Percentiles rank a stretch among this genome's conserved stretches.
Conservation (phyloP, 30 jellyfish, hydroid and myxozoan species). For the Cassiopea andromeda region DNA sequence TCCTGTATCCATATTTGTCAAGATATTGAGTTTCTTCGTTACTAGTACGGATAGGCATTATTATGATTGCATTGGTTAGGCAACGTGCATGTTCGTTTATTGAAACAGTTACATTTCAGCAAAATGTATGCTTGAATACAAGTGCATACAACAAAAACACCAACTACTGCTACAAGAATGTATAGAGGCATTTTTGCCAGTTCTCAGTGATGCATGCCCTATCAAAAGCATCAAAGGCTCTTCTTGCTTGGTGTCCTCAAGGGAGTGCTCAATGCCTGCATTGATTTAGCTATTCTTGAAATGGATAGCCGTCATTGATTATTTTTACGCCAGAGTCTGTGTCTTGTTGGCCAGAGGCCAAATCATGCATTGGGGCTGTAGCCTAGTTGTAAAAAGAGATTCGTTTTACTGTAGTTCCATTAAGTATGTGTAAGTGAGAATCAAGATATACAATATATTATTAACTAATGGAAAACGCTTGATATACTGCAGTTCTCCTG, state of each 20-base stretch:
- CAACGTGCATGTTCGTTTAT: constrained; percentile 88
- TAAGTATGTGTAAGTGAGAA: too few relatives aligned
- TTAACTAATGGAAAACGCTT: too few relatives aligned
- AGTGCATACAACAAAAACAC: constrained; percentile 82
- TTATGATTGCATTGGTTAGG: constrained; percentile 86
- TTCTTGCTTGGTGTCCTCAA: neutral
- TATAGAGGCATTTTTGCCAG: constrained; percentile 45
- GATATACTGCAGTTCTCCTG: too few relatives aligned
- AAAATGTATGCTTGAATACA: constrained; percentile 82
- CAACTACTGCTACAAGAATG: constrained; percentile 52
- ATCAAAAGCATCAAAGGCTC: neutral
- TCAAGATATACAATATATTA: too few relatives aligned
- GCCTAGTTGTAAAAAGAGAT: neutral
- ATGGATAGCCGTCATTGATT: neutral
- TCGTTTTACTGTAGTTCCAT: neutral
- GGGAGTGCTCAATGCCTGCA: neutral
- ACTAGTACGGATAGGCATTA: constrained; percentile 56
- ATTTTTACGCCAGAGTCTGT: neutral
- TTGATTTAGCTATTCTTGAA: neutral
- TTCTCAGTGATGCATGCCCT: neutral
- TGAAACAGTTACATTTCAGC: constrained; percentile 84
- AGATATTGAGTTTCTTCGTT: neutral
- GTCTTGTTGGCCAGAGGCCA: neutral
- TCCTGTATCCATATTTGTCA: too few relatives aligned
- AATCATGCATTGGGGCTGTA: neutral